Evolutionary conservation across 2,113 vertebrate genomes (phyloP).

Genomic region (Rhineura floridana): DNA sequence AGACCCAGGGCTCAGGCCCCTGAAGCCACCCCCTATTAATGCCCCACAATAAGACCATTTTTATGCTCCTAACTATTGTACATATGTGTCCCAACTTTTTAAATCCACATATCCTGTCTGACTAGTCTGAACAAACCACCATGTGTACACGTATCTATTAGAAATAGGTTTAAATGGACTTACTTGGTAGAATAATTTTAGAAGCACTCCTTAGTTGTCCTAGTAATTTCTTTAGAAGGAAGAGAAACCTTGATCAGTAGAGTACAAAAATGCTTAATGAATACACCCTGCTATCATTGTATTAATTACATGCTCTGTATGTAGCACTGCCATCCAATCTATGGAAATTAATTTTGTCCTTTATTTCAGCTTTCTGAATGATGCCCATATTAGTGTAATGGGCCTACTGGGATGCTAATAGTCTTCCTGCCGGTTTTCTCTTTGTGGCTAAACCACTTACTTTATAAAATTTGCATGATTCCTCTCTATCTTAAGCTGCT

Average conservation of each 20-base stretch:
- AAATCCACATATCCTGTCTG: background rate
- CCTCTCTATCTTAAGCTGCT: slow-evolving; percentile 24
- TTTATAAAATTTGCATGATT: slow-evolving; percentile 43
- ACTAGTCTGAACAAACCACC: background rate
- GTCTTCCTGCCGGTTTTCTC: slow-evolving; percentile 35
- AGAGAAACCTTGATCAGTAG: slow-evolving; percentile 36
- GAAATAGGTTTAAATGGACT: background rate
- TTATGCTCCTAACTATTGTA: background rate
- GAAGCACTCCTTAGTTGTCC: background rate
- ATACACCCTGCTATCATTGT: slow-evolving; percentile 33
- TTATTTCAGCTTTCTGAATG: slow-evolving; percentile 61
- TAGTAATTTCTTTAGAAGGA: slow-evolving; percentile 32
- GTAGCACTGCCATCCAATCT: slow-evolving; percentile 37
- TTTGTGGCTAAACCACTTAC: slow-evolving; percentile 47
- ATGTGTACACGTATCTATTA: background rate
- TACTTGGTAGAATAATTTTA: background rate
- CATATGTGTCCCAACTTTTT: background rate
- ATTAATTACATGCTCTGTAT: slow-evolving; percentile 55
- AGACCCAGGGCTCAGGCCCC: too few relatives aligned
- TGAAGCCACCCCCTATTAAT: too few relatives aligned
- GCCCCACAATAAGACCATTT: background rate
- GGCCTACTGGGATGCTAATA: slow-evolving; percentile 62
- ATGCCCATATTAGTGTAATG: slow-evolving; percentile 62
- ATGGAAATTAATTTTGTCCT: slow-evolving; percentile 56
- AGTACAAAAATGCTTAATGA: slow-evolving; percentile 33